These are phyloP conservation scores for Noctua janthina DNA, from an alignment of 2,888 invertebrate genomes.

Conservation along the genomic window DNA sequence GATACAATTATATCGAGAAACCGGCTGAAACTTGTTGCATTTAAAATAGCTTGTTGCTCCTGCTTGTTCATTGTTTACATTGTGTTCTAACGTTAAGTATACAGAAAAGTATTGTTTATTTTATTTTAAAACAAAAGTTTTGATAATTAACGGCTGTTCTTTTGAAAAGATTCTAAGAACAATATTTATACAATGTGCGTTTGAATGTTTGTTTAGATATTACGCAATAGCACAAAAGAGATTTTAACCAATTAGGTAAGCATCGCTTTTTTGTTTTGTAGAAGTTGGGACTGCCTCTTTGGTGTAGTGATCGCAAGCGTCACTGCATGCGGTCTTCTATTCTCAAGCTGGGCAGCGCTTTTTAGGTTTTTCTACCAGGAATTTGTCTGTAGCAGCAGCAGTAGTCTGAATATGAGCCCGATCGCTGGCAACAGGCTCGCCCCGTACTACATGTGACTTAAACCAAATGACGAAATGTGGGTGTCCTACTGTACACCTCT, in stretches of 20 bases:
- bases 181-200: neutral
- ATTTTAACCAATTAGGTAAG: neutral
- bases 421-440: neutral
- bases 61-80: neutral
- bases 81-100: neutral
- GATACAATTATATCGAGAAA: neutral
- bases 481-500: neutral
- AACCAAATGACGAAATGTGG: neutral
- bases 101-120: neutral
- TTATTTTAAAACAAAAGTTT: neutral
- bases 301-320: neutral
- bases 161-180: neutral
- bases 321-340: neutral
- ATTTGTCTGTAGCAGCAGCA: neutral
- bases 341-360: neutral
- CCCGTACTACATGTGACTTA: neutral
- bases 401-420: neutral
- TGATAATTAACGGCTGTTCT: neutral
- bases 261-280: neutral
- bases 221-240: neutral
- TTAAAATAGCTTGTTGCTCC: neutral
- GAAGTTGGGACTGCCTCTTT: neutral
- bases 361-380: neutral
- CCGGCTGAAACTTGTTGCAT: neutral
- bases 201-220: neutral